Evolutionary conservation across 2,113 vertebrate species (phyloP), one percentile per base, ranked within the genome.

Genomic region (Brevimyrus niger): DNA sequence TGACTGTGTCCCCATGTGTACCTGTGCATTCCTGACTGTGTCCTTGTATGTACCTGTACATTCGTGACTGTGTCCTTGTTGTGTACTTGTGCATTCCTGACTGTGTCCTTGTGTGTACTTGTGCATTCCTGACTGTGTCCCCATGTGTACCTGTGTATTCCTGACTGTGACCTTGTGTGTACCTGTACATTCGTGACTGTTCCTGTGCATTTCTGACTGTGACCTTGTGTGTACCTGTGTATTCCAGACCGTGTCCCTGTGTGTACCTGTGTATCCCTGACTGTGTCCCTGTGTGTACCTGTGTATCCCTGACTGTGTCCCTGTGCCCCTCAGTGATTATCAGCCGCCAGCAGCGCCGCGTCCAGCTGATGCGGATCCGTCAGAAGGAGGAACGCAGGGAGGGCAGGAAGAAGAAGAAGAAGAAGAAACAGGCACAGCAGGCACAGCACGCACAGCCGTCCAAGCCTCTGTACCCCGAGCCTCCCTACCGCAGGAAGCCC

Each of bases 281-380:
- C 17, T 21, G 1, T 55, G 35, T 84, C 21, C 48, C 6, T 38
- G 27, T 88, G 51, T 84, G 23, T 84, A 19, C 31, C 44, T 84
- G 69, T 88, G 11, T 2, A 15, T 82, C 8, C 42, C 89, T 61
- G 58, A 4, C 4, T 27, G 1, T 87, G n/a, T 35, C 10, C 50
- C 84, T 5, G 69, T 15, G 38, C 7, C 44, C 80, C 10, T 69
- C 95, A 99, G 98, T 99, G 91, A 97, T 99, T 92, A 98, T 99
- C 93, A 99, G 98, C 93, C 96, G 98, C 69, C 98, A 99, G 94
- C 97, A 97, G 90, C 94, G 97, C 42, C 95, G 98, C 0, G 98
- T 99, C 88, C 98, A 99, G 90, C 95, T 99, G 91, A 98, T 99
- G 97, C 93, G 98, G 65, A 99, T 99, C 91, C 97, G 98, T 53